Percentiles rank a stretch among this genome's conserved stretches.
These are phyloP conservation scores for Scomber scombrus DNA, from an alignment of 2,113 vertebrate genomes.

Conservation along the genomic window DNA sequence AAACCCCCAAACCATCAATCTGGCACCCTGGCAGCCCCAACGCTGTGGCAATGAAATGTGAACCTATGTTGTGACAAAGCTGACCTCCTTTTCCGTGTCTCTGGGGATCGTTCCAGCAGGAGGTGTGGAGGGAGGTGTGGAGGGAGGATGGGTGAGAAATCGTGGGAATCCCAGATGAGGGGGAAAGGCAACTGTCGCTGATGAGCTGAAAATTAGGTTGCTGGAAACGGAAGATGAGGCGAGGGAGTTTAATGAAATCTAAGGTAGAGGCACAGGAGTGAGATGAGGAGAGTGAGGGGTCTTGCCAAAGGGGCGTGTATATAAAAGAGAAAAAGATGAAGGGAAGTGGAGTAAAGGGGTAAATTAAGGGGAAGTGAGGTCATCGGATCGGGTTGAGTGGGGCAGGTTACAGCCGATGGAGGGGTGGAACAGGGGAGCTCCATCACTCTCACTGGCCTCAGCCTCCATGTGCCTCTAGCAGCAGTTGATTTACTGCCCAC, in stretches of 20 bases:
- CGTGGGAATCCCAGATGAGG: constrained; percentile 22
- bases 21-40: constrained; percentile 43
- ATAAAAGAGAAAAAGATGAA: background rate
- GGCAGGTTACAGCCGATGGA: constrained; percentile 36
- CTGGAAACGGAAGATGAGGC: constrained; percentile 30
- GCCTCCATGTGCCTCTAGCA: constrained; percentile 47
- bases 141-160: constrained; percentile 35
- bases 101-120: constrained; percentile 55
- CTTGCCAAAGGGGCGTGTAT: background rate
- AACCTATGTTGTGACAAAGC: constrained; percentile 71
- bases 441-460: constrained; percentile 46
- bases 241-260: constrained; percentile 34
- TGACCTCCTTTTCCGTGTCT: constrained; percentile 77
- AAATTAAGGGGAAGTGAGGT: constrained; percentile 26
- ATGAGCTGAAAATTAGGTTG: constrained; percentile 58
- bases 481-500: constrained; percentile 65
- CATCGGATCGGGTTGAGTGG: constrained; percentile 24
- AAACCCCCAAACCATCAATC: constrained; percentile 66
- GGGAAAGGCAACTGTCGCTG: constrained; percentile 39
- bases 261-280: constrained; percentile 8
- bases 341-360: background rate
- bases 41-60: constrained; percentile 52
- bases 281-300: constrained; percentile 3
- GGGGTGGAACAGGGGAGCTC: constrained; percentile 6
- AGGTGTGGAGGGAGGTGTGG: constrained; percentile 56